Percentiles rank a stretch among this genome's conserved stretches.
phyloP scores from a whole-genome alignment of 2,888 invertebrate species.

The Galeruca laticollis region DNA sequence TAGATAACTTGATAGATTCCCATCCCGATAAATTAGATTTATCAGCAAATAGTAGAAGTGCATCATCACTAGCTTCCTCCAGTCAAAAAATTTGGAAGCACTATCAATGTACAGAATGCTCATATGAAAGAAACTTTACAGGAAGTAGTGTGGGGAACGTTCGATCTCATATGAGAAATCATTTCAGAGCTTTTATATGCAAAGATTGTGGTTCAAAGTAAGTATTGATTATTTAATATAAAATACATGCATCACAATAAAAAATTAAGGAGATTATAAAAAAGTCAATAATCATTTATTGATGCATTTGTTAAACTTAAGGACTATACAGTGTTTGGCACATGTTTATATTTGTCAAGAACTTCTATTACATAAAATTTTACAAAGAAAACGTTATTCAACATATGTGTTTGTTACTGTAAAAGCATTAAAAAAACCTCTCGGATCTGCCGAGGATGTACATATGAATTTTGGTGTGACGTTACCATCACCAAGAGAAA shows the following conservation, averaged over 20 bases:
- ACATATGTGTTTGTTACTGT: no score
- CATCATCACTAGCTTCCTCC: constrained; percentile 4
- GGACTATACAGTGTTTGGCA: no score
- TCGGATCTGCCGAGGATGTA: no score
- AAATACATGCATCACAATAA: constrained; percentile 3
- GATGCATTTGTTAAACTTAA: no score
- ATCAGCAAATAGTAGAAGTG: background rate
- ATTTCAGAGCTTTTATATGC: constrained; percentile 66
- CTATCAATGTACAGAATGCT: constrained; percentile 65
- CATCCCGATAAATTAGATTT: constrained; percentile 5
- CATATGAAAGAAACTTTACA: constrained; percentile 57
- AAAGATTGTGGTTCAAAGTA: constrained; percentile 59
- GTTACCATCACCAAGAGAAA: no score
- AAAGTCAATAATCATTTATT: no score
- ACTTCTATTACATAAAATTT: no score
- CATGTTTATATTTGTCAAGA: no score
- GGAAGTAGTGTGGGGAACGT: constrained; percentile 55
- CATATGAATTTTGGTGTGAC: no score
- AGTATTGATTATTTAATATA: constrained; percentile 18
- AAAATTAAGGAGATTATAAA: no score
- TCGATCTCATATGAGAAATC: constrained; percentile 64
- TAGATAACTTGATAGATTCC: constrained; percentile 45
- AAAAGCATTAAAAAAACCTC: no score
- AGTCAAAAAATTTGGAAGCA: constrained; percentile 45
- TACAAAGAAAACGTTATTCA: no score